Conservation (phyloP, 2,888 invertebrate species). For the Heliconius charithonia region DNA sequence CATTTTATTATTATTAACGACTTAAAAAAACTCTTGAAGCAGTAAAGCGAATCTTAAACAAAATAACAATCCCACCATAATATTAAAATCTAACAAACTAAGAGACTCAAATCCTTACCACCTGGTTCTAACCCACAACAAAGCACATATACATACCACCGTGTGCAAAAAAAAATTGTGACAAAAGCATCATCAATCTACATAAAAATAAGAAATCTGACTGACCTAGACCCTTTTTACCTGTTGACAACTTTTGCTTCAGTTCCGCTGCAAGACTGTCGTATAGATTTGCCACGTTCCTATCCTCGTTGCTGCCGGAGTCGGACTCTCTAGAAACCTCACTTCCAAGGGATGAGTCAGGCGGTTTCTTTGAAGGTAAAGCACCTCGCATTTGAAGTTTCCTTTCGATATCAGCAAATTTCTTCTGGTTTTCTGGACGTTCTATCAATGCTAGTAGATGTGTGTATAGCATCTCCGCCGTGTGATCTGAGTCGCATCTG, state of each 20-base stretch:
- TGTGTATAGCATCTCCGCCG: constrained; percentile 93
- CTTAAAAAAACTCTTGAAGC: background rate
- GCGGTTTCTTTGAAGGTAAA: constrained; percentile 85
- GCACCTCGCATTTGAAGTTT: constrained; percentile 82
- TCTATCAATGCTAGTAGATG: constrained; percentile 92
- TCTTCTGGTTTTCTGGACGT: constrained; percentile 92
- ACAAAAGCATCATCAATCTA: constrained; percentile 51
- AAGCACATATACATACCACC: constrained; percentile 32
- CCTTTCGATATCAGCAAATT: constrained; percentile 91
- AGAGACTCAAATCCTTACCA: background rate
- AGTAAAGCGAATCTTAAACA: background rate
- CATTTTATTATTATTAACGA: background rate
- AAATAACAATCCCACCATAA: background rate
- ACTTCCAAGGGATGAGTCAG: constrained; percentile 90
- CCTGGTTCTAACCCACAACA: background rate
- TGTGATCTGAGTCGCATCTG: constrained; percentile 95
- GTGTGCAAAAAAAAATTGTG: constrained; percentile 43
- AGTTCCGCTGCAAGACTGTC: constrained; percentile 96
- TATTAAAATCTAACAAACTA: background rate
- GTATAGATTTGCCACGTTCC: constrained; percentile 90
- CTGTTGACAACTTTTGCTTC: constrained; percentile 85
- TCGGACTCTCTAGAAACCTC: constrained; percentile 89
- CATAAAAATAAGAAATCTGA: constrained; percentile 59
- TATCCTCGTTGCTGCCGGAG: constrained; percentile 88
- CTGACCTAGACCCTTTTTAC: constrained; percentile 82